Evolutionary conservation across 2,888 invertebrate species (phyloP).

Genomic region (Parelbella ahira): DNA sequence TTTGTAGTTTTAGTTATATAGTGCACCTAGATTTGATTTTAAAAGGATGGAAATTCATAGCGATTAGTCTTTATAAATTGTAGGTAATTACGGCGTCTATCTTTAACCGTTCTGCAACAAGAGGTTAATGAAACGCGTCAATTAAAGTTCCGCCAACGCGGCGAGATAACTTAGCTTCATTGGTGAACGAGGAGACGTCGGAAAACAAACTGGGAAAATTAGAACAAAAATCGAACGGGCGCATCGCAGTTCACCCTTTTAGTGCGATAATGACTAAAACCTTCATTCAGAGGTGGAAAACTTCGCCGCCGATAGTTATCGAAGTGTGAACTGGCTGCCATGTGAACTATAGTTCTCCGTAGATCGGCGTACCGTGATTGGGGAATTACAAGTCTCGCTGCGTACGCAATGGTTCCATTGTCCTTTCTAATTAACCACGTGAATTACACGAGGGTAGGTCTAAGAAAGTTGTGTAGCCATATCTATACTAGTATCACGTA

Average conservation of each 20-base stretch:
- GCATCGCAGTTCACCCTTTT: conserved; percentile 37
- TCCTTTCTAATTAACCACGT: conserved; percentile 35
- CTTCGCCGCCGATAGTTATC: conserved; percentile 65
- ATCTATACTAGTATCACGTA: conserved; percentile 1
- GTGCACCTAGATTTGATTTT: too few species aligned
- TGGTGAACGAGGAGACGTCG: conserved; percentile 16
- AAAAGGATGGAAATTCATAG: too few species aligned
- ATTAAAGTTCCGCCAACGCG: conserved; percentile 24
- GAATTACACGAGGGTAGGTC: conserved; percentile 29
- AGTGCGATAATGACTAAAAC: conserved; percentile 51
- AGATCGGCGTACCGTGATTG: conserved; percentile 46
- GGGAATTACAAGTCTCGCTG: conserved; percentile 47
- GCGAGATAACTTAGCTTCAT: conserved; percentile 18
- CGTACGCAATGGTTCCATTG: conserved; percentile 33
- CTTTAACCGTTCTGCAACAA: conserved; percentile 8
- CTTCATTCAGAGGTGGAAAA: conserved; percentile 55
- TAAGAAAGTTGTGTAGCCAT: not conserved
- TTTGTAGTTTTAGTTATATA: too few species aligned
- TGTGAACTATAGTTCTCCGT: conserved; percentile 46
- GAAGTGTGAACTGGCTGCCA: conserved; percentile 59
- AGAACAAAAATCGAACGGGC: conserved; percentile 33
- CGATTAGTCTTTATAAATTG: too few species aligned
- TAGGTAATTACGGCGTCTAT: conserved; percentile 5
- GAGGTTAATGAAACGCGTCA: conserved; percentile 20
- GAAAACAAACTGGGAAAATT: conserved; percentile 30